These are phyloP conservation scores for Steinernema hermaphroditum DNA, from an alignment of 2,888 invertebrate species.

Conservation along the genomic window DNA sequence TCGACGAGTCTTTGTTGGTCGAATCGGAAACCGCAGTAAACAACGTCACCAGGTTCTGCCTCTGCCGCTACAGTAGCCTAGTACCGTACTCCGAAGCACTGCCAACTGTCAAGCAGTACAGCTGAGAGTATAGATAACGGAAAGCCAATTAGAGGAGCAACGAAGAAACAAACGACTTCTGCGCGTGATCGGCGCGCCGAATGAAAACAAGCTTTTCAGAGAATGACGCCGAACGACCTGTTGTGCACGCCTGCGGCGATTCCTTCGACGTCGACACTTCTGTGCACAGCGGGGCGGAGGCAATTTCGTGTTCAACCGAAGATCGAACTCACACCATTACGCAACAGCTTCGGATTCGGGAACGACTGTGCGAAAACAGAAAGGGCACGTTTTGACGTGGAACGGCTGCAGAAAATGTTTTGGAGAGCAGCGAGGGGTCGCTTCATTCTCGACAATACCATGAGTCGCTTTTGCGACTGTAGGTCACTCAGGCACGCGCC, in stretches of 20 bases:
- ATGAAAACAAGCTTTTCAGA: constrained; percentile 8
- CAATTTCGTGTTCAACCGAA: constrained; percentile 2
- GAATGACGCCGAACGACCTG: constrained; percentile 16
- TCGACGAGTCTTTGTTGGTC: not conserved
- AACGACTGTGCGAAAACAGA: not conserved
- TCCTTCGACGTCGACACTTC: constrained; percentile 5
- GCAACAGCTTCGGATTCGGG: not conserved
- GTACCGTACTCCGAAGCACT: no score
- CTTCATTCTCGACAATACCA: no score
- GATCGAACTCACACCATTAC: not conserved
- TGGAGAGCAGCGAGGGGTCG: not conserved
- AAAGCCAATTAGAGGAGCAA: not conserved
- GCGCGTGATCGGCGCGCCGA: constrained; percentile 4
- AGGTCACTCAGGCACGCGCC: no score
- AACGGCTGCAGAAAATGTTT: no score
- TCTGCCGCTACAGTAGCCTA: no score
- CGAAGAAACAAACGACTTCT: not conserved
- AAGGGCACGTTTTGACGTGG: not conserved
- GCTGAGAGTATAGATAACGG: constrained; percentile 10
- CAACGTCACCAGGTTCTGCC: not conserved
- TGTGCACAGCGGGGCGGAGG: constrained; percentile 2
- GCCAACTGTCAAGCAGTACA: no score
- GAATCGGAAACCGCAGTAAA: not conserved
- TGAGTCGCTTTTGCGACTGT: no score
- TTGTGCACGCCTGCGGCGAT: constrained; percentile 24